phyloP scores from a whole-genome alignment of 92 coral and sea anemone species.

The Palythoa grandiflora region DNA sequence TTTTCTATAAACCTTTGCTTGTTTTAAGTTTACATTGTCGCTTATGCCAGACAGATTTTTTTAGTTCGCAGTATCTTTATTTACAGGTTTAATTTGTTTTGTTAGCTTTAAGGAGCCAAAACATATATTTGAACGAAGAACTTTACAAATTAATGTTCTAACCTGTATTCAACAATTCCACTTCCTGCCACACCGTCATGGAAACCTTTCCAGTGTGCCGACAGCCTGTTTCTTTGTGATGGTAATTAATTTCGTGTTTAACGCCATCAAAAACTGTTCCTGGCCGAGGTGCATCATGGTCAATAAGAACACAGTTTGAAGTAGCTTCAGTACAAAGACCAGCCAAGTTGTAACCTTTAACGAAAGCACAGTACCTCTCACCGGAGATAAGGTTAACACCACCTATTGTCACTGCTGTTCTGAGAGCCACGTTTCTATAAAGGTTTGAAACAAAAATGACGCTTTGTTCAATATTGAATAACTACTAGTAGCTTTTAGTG shows the following conservation, averaged over 20 bases:
- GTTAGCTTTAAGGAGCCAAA: background rate
- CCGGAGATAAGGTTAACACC: slow-evolving; percentile 84
- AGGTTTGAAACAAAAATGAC: background rate
- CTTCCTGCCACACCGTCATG: slow-evolving; percentile 84
- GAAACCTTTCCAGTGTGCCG: slow-evolving; percentile 94
- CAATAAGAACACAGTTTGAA: no score
- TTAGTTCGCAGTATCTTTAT: no score
- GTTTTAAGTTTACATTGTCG: no score
- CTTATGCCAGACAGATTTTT: no score
- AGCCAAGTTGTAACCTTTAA: slow-evolving; percentile 82
- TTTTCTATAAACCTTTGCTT: no score
- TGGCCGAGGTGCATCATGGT: no score
- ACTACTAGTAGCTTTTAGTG: background rate
- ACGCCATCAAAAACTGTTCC: no score
- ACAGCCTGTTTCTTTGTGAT: slow-evolving; percentile 70
- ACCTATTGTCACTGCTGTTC: slow-evolving; percentile 52
- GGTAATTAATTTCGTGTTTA: no score
- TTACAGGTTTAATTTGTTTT: no score
- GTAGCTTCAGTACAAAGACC: no score
- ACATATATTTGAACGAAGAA: background rate
- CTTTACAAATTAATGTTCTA: background rate
- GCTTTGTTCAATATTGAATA: background rate
- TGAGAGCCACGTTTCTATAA: slow-evolving; percentile 50
- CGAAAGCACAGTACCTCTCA: slow-evolving; percentile 84
- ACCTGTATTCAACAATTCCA: slow-evolving; percentile 84